Evolutionary conservation across 2,797 vertebrate genomes (phyloP).

Genomic region (Sitta carolinensis): DNA sequence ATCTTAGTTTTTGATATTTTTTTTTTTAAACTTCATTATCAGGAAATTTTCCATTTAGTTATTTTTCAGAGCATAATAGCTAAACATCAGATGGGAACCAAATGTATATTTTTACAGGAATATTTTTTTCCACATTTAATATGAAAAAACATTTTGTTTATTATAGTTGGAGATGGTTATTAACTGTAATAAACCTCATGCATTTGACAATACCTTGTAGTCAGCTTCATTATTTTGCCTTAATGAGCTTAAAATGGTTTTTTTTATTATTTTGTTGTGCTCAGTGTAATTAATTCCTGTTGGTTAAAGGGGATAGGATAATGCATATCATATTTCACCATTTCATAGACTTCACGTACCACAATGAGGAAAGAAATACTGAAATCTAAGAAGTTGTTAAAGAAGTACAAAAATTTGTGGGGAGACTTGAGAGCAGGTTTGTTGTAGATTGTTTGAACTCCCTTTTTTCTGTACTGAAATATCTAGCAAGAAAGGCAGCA

Average conservation of each 20-base stretch:
- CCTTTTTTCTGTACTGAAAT: background rate
- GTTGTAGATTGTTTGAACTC: background rate
- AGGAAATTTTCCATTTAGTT: background rate
- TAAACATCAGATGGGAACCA: background rate
- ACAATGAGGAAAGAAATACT: background rate
- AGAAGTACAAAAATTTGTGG: background rate
- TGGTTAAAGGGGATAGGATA: background rate
- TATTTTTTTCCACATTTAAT: background rate
- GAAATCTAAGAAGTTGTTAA: background rate
- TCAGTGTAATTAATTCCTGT: background rate
- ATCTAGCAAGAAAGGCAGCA: background rate
- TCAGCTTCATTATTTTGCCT: constrained; percentile 43
- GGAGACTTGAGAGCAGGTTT: background rate
- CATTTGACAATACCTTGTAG: constrained; percentile 28
- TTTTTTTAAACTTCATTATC: background rate
- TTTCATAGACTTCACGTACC: background rate
- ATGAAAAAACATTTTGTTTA: background rate
- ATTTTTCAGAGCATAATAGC: background rate
- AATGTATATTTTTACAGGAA: background rate
- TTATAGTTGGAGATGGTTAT: background rate
- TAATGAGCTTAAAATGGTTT: background rate
- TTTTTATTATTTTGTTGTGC: background rate
- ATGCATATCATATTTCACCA: background rate
- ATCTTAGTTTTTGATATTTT: background rate
- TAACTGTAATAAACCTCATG: constrained; percentile 37